Evolutionary conservation across 2,888 invertebrate genomes (phyloP).

Genomic region (Desoria tigrina): DNA sequence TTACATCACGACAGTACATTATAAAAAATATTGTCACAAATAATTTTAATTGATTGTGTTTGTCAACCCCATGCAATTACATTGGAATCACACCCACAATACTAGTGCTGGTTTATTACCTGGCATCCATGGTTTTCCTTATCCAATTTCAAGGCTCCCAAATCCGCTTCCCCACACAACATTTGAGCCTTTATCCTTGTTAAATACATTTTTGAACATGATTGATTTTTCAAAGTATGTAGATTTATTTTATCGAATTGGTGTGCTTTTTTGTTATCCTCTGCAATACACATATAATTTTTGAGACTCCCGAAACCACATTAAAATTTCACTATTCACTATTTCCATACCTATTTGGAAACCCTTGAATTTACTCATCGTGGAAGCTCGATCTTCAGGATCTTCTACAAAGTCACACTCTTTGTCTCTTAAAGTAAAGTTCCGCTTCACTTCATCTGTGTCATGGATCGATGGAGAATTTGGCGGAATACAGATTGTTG

Average conservation of each 20-base stretch:
- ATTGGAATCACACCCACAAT: too few species aligned
- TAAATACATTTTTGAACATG: slow-evolving; percentile 31
- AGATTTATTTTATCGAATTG: slow-evolving; percentile 20
- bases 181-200: slow-evolving; percentile 38
- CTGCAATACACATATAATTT: too few species aligned
- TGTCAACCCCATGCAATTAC: not conserved
- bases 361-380: slow-evolving; percentile 31
- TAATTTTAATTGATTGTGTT: too few species aligned
- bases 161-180: slow-evolving; percentile 30
- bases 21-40: too few species aligned
- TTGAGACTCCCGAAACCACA: too few species aligned
- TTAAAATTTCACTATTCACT: too few species aligned
- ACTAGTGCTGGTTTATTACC: too few species aligned
- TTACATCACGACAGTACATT: not conserved
- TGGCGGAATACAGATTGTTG: slow-evolving; percentile 36
- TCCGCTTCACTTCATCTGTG: not conserved
- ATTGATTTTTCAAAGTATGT: slow-evolving; percentile 25
- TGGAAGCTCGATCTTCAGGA: slow-evolving; percentile 27
- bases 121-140: too few species aligned
- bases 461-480: slow-evolving; percentile 4
- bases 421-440: not conserved
- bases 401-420: slow-evolving; percentile 30
- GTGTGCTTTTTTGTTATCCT: slow-evolving; percentile 10
- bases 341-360: not conserved
- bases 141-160: not conserved